Base-by-base conservation (phyloP, 2,888 invertebrate genomes). In the Dascillus cervinus region DNA sequence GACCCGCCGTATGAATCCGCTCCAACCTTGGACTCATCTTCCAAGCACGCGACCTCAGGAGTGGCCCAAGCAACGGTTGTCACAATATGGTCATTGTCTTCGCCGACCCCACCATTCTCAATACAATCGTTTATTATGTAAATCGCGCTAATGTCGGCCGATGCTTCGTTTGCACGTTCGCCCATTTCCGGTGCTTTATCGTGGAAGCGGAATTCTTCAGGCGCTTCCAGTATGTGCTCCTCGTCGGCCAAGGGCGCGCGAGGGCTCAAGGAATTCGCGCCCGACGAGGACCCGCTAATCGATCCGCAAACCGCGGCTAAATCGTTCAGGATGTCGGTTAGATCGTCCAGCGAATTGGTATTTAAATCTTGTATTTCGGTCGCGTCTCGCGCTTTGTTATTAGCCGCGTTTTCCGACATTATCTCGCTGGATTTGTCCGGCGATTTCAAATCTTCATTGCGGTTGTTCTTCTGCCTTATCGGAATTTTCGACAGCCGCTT, bases 181-280 rank as follows among this genome's bases (percentile, higher is more conserved):
- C 26, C 19, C 11, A 25, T 28, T 40, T 40, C 40, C 40, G 36
- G 34, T 29, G 28, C 32, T 37, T 37, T 37, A 31, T 37, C 34
- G 29, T 28, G 28, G 39, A 41, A 33, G 22, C 52, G 49, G 38
- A 53, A 53, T 37, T 49, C 49, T 36, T 50, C 52, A 3, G 53
- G 53, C 23, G 53, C 53, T 28, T 53, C 53, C 34, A 53, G 34
- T 32, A 53, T 23, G 6, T 11, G 27, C 22, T 31, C 34, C 13
- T 21, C 32, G 5, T 11, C n/a, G 3, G 36, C 30, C 3, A 40
- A 15, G 4, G 36, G 36, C 3, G 36, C 36, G 4, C 25, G 29
- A 9, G 39, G 34, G 24, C 36, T 30, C 11, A 33, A 15, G 8
- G 36, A 36, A 26, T 13, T 30, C 10, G 32, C 27, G 1, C 13